These are phyloP conservation scores for Dioctria rufipes DNA, from an alignment of 2,888 invertebrate genomes.

Conservation along the genomic window DNA sequence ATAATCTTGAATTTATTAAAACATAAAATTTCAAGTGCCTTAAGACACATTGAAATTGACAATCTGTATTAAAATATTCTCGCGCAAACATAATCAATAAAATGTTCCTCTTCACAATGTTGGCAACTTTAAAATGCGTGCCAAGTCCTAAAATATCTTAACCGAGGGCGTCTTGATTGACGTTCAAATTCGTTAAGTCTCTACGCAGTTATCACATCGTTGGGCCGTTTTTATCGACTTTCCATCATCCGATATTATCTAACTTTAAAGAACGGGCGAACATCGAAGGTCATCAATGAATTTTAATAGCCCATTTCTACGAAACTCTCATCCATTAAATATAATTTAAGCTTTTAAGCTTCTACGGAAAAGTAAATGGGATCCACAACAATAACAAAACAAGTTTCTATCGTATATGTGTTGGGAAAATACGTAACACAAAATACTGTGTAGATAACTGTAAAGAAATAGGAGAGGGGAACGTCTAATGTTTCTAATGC, in stretches of 20 bases:
- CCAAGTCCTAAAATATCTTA: no score
- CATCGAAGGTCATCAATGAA: conserved; percentile 40
- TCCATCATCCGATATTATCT: not conserved
- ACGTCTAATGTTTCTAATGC: conserved; percentile 37
- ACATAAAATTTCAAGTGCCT: no score
- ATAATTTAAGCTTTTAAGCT: conserved; percentile 39
- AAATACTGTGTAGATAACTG: not conserved
- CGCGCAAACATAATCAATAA: no score
- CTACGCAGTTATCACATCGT: conserved; percentile 32
- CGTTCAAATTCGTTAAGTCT: not conserved
- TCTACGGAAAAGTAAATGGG: conserved; percentile 13
- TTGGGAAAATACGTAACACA: not conserved
- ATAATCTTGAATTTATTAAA: no score
- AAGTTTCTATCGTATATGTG: conserved; percentile 7
- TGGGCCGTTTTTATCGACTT: conserved; percentile 39
- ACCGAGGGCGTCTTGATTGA: not conserved
- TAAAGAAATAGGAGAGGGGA: not conserved
- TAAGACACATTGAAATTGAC: no score
- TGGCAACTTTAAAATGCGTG: no score
- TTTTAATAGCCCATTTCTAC: conserved; percentile 39
- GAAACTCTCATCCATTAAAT: conserved; percentile 34
- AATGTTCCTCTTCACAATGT: no score
- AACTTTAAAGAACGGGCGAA: conserved; percentile 3
- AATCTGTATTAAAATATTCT: no score
- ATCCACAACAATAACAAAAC: conserved; percentile 9